phyloP scores from a whole-genome alignment of 2,888 invertebrate species.

The Habroteleia sp. region DNA sequence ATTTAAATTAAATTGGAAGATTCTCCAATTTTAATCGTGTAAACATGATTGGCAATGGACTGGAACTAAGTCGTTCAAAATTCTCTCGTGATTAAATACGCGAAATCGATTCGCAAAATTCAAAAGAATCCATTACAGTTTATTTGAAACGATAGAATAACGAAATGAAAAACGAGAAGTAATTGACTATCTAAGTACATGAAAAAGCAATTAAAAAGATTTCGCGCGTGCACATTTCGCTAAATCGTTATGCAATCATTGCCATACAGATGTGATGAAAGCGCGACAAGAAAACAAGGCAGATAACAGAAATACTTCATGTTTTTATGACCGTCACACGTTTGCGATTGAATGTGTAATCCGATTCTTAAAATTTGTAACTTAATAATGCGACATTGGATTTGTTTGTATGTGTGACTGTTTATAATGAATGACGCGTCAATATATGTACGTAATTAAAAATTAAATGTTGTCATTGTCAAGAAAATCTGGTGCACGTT shows the following conservation, averaged over 20 bases:
- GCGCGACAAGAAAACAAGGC: slow-evolving; percentile 19
- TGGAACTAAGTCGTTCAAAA: slow-evolving; percentile 11
- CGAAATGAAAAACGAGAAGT: slow-evolving; percentile 11
- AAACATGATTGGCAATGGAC: slow-evolving; percentile 21
- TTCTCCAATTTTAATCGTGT: slow-evolving; percentile 11
- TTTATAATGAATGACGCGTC: no score
- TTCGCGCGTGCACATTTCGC: slow-evolving; percentile 5
- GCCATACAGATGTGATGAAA: slow-evolving; percentile 9
- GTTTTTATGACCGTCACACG: slow-evolving; percentile 16
- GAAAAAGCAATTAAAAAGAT: slow-evolving; percentile 18
- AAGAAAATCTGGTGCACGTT: slow-evolving; percentile 32
- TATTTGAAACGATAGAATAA: not conserved
- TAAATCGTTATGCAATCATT: slow-evolving; percentile 17
- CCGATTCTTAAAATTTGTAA: slow-evolving; percentile 18
- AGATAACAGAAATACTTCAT: slow-evolving; percentile 25
- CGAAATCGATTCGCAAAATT: slow-evolving; percentile 14
- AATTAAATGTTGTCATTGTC: slow-evolving; percentile 9
- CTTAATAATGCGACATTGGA: slow-evolving; percentile 25
- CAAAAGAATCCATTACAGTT: slow-evolving; percentile 18
- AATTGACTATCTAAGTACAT: slow-evolving; percentile 9
- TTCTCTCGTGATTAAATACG: slow-evolving; percentile 20
- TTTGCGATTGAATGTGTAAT: slow-evolving; percentile 18
- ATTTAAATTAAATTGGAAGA: slow-evolving; percentile 1
- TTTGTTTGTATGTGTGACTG: no score
- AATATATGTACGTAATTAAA: slow-evolving; percentile 5